These are phyloP conservation scores for Perca fluviatilis DNA, from an alignment of 2,113 vertebrate species.

Conservation along the genomic window DNA sequence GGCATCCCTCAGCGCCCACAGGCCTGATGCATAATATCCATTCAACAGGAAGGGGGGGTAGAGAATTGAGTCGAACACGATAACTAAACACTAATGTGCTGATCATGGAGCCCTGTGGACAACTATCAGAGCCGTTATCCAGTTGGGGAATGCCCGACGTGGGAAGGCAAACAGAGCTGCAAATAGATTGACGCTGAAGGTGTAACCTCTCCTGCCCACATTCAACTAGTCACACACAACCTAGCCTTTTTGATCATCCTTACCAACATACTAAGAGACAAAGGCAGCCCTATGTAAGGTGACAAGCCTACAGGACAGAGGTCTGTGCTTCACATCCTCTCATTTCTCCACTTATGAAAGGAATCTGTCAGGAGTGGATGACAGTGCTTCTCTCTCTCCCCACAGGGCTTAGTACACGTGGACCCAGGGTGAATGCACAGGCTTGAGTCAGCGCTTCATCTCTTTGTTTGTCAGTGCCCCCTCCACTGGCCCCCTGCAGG, in stretches of 20 bases:
- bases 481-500: constrained; percentile 50
- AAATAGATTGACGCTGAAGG: constrained; percentile 57
- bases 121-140: constrained; percentile 52
- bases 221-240: constrained; percentile 41
- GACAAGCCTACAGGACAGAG: constrained; percentile 47
- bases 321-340: constrained; percentile 55
- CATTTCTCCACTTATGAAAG: constrained; percentile 58
- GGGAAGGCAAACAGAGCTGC: constrained; percentile 54
- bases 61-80: constrained; percentile 36
- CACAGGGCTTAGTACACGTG: constrained; percentile 54
- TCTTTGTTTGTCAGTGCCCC: constrained; percentile 71
- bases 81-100: constrained; percentile 56
- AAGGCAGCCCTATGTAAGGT: constrained; percentile 58
- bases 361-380: constrained; percentile 56
- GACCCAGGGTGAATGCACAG: constrained; percentile 63
- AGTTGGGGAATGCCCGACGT: constrained; percentile 46
- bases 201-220: constrained; percentile 55
- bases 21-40: constrained; percentile 56
- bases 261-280: constrained; percentile 42
- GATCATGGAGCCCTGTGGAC: constrained; percentile 55
- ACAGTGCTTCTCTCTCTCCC: constrained; percentile 54
- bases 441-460: constrained; percentile 80
- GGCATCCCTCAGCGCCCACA: constrained; percentile 50
- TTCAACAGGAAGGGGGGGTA: constrained; percentile 55
- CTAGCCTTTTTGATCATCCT: constrained; percentile 44